Base-by-base conservation (phyloP, 2,113 vertebrate species). In the Elachura formosa region DNA sequence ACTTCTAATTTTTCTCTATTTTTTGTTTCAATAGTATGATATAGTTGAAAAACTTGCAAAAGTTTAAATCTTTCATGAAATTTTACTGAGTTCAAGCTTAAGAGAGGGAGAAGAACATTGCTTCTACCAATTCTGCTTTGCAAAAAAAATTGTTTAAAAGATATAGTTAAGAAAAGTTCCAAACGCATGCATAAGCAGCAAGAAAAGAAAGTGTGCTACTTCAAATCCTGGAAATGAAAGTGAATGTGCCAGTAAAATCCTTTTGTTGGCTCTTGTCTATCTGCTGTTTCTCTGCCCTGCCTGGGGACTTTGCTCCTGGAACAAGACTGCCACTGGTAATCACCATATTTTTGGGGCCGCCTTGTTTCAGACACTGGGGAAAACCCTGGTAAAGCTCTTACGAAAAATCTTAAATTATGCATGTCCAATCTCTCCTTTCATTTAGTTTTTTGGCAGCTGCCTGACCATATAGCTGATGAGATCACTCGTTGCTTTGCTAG, bases 361-460 rank as follows among this genome's bases (percentile, higher is more conserved):
- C 66, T 88, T 51, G 43, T 79, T 87, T 51, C 86, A 82, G 48
- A 38, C 6, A 2, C 87, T 72, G 25, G 76, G 62, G 56, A 90
- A 88, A 85, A 88, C 58, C 62, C 34, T 76, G 54, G 45, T 59
- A 67, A 1, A 14, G 48, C 49, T 83, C 63, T 90, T 92, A 85
- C 0, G 1, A 88, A 93, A 93, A 83, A 34, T 6, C 29, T 83
- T 92, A 25, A 90, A 96, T 88, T 92, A 93, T 88, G 36, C 40
- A 92, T 90, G 71, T 17, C 31, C 34, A 34, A 20, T 49, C 45
- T 64, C 66, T 86, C 56, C 51, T 84, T 56, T 43, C 33, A 76
- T 82, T 55, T 75, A 68, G 21, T 67, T 49, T 93, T 89, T 67
- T 93, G 87, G 92, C 92, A 91, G 77, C 81, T 94, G 92, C 73